Conservation (phyloP, 2,113 vertebrate species). For the Macaca mulatta region DNA sequence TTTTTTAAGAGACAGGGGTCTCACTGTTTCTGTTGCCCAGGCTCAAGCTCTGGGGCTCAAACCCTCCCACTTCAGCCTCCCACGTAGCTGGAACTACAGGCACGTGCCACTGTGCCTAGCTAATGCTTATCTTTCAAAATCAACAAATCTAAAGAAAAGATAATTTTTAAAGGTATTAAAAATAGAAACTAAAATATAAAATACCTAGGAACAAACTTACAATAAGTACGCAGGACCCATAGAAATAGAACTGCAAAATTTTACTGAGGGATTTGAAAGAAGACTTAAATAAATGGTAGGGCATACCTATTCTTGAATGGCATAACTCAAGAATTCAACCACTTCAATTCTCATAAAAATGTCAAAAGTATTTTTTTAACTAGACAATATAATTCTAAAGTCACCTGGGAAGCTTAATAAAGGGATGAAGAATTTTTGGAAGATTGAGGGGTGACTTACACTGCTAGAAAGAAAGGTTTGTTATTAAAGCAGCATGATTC, state of each 20-base stretch:
- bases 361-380: slow-evolving; percentile 50
- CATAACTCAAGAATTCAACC: background rate
- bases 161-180: background rate
- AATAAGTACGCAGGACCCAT: background rate
- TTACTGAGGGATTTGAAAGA: background rate
- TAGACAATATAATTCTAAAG: slow-evolving; percentile 36
- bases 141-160: background rate
- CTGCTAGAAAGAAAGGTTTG: slow-evolving; percentile 6
- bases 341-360: slow-evolving; percentile 51
- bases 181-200: background rate
- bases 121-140: background rate
- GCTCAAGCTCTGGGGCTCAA: background rate
- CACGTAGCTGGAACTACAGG: background rate
- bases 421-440: slow-evolving; percentile 12
- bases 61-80: background rate
- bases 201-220: background rate
- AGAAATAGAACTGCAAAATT: slow-evolving; percentile 42
- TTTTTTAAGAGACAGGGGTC: background rate
- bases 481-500: slow-evolving; percentile 27
- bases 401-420: slow-evolving; percentile 53
- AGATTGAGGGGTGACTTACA: background rate
- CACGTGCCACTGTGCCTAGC: background rate
- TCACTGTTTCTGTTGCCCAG: background rate
- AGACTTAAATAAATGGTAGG: background rate
- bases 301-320: background rate